These are phyloP conservation scores for Leptinotarsa tumamoca DNA, from an alignment of 2,888 invertebrate species.

Conservation along the genomic window DNA sequence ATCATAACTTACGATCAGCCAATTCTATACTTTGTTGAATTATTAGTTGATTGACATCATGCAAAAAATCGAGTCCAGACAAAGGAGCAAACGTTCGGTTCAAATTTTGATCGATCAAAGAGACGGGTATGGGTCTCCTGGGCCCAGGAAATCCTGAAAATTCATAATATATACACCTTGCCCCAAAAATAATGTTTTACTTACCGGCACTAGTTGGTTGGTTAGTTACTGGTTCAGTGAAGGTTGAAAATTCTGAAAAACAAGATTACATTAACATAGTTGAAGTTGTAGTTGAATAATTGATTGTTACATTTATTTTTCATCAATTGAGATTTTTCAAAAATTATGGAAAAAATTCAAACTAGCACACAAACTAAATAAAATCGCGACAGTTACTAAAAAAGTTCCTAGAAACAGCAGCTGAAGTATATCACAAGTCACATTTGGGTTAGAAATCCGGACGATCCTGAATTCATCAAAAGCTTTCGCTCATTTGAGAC, in stretches of 20 bases:
- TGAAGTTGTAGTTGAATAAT: too few species aligned
- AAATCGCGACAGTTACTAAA: too few species aligned
- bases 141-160: constrained; percentile 47
- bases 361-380: too few species aligned
- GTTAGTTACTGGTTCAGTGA: constrained; percentile 7
- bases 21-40: constrained; percentile 86
- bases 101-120: constrained; percentile 70
- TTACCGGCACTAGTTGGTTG: constrained; percentile 19
- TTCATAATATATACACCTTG: neutral
- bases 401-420: too few species aligned
- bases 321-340: too few species aligned
- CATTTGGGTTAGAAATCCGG: too few species aligned
- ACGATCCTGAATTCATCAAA: too few species aligned
- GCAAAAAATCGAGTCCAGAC: constrained; percentile 78
- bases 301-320: too few species aligned
- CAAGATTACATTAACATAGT: neutral
- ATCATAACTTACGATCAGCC: constrained; percentile 74
- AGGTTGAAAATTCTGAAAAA: constrained; percentile 16
- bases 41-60: constrained; percentile 76
- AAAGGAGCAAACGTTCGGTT: constrained; percentile 73
- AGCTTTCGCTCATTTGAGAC: too few species aligned
- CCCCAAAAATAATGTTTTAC: neutral
- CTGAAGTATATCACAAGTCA: too few species aligned
- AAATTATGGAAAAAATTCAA: too few species aligned
- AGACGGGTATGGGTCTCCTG: constrained; percentile 72